These are phyloP conservation scores for Semaprochilodus insignis DNA, from an alignment of 2,797 vertebrate species.

Conservation along the genomic window DNA sequence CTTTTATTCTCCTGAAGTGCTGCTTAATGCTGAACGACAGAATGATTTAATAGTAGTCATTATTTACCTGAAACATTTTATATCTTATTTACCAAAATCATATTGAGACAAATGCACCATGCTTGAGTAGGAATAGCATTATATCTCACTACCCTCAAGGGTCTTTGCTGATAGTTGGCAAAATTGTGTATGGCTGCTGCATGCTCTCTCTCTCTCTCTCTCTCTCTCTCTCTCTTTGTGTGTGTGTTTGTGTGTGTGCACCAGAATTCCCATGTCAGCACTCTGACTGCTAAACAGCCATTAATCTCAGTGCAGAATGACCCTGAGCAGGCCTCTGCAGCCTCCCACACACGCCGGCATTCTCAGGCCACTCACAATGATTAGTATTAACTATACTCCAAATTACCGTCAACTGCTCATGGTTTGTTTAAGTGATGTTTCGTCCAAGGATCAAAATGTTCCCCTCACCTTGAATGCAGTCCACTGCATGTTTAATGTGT, in stretches of 20 bases:
- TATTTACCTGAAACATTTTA: neutral
- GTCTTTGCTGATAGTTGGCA: neutral
- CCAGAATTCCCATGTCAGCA: neutral
- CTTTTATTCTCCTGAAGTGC: neutral
- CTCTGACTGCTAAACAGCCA: neutral
- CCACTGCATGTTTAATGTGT: neutral
- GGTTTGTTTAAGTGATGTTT: neutral
- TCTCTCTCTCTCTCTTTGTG: neutral
- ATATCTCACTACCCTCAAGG: neutral
- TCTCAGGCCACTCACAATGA: neutral
- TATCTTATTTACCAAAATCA: neutral
- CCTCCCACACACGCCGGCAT: neutral
- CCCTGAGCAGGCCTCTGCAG: neutral
- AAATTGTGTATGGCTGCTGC: no score
- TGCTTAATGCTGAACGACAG: neutral
- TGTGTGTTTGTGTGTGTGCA: neutral
- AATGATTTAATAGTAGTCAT: neutral
- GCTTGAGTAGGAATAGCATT: neutral
- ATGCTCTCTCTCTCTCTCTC: no score
- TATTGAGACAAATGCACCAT: neutral
- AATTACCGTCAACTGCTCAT: neutral
- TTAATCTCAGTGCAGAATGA: neutral
- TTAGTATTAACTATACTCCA: neutral
- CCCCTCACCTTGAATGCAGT: no score
- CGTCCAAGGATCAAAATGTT: no score